phyloP scores from a whole-genome alignment of 2,113 vertebrate genomes.

The Cinclus mexicanus region DNA sequence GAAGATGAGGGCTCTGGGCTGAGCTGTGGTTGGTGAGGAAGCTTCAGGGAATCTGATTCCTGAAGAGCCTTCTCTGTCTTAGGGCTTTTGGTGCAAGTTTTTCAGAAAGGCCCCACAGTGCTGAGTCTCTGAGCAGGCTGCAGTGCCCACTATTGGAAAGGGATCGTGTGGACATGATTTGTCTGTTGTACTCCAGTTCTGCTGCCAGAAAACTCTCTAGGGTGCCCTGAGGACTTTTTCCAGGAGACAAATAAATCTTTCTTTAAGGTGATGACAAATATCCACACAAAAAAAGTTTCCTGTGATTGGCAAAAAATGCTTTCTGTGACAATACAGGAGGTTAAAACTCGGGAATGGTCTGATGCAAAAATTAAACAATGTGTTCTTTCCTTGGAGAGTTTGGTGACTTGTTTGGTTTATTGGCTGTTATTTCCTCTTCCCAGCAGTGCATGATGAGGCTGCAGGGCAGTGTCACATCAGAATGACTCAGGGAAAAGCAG shows the following conservation, averaged over 20 bases:
- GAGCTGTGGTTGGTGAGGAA: constrained; percentile 1
- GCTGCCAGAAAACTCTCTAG: background rate
- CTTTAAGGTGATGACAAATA: background rate
- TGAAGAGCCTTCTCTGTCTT: background rate
- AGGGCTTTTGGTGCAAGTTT: background rate
- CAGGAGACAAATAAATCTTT: background rate
- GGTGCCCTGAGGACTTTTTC: background rate
- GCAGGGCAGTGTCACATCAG: background rate
- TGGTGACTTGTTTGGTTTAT: background rate
- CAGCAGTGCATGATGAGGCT: background rate
- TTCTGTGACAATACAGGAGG: background rate
- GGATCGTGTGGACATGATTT: background rate
- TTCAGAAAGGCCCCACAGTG: background rate
- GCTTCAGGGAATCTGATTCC: background rate
- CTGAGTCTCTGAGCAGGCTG: background rate
- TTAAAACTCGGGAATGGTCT: background rate
- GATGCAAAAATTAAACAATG: background rate
- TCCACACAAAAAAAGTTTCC: background rate
- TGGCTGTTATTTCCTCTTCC: background rate
- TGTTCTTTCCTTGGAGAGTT: background rate
- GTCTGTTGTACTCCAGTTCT: background rate
- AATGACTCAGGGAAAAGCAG: background rate
- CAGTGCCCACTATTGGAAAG: background rate
- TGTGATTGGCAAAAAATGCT: background rate
- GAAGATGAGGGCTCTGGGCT: background rate